Conservation (phyloP, 1,140 invertebrate species). For the Rhopalosiphum padi region DNA sequence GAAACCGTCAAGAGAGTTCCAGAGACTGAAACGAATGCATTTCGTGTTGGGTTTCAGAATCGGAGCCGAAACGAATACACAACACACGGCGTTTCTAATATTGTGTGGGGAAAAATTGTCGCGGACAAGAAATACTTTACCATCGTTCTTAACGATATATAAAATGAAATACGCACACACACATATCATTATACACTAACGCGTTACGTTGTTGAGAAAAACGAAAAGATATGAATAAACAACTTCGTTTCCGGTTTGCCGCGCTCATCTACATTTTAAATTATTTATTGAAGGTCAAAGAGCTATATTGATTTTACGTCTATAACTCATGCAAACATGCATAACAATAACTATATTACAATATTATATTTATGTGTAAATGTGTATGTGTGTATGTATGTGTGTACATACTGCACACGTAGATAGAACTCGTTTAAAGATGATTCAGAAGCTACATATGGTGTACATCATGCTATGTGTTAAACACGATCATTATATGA, state of each 20-base stretch:
- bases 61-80: background rate
- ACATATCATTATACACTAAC: background rate
- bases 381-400: background rate
- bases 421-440: background rate
- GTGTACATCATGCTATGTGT: background rate
- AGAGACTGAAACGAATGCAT: background rate
- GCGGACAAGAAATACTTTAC: background rate
- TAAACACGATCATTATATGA: background rate
- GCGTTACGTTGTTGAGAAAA: background rate
- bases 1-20: background rate
- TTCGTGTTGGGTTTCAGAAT: background rate
- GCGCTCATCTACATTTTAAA: slow-evolving; percentile 21
- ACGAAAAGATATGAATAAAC: slow-evolving; percentile 23
- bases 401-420: background rate
- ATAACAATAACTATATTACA: background rate
- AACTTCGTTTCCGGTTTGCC: slow-evolving; percentile 17
- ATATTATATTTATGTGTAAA: background rate
- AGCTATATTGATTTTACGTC: background rate
- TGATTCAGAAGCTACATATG: background rate
- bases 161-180: background rate
- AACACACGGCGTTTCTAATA: background rate
- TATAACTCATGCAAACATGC: background rate
- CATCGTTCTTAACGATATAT: background rate
- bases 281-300: slow-evolving; percentile 21
- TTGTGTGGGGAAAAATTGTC: background rate